These are phyloP conservation scores for Bryconaethiops microstoma DNA, from an alignment of 2,797 vertebrate genomes.

Conservation along the genomic window DNA sequence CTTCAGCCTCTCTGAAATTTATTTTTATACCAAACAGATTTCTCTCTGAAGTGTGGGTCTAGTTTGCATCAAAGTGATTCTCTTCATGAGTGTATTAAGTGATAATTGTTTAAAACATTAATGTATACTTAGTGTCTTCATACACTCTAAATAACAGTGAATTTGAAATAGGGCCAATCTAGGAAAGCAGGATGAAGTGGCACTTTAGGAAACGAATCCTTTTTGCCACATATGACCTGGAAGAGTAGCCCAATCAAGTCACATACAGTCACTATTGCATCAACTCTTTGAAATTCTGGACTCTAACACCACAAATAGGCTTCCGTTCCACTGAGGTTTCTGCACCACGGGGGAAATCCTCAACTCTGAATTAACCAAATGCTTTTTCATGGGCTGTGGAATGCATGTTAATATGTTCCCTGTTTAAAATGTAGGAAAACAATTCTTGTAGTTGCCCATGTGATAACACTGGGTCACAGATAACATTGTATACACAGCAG, in stretches of 20 bases:
- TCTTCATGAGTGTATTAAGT: background rate
- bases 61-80: constrained; percentile 7
- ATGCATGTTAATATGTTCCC: background rate
- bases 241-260: background rate
- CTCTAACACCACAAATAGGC: background rate
- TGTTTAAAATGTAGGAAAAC: background rate
- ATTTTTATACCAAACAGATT: background rate
- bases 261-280: background rate
- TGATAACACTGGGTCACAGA: too few species aligned
- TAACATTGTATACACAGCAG: too few species aligned
- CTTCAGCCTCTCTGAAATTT: constrained; percentile 1
- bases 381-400: background rate
- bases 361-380: background rate
- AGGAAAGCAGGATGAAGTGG: background rate
- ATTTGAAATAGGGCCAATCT: background rate
- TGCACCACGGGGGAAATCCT: background rate
- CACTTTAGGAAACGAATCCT: background rate
- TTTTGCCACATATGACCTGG: background rate
- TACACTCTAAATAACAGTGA: background rate
- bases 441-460: background rate
- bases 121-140: background rate
- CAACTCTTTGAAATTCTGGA: constrained; percentile 11
- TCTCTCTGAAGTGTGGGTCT: constrained; percentile 14
- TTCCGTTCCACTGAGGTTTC: background rate
- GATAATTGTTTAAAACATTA: too few species aligned